Percentiles rank a stretch among this genome's conserved stretches.
Conservation (phyloP, 2,113 vertebrate species). For the Aegotheles bennettii region DNA sequence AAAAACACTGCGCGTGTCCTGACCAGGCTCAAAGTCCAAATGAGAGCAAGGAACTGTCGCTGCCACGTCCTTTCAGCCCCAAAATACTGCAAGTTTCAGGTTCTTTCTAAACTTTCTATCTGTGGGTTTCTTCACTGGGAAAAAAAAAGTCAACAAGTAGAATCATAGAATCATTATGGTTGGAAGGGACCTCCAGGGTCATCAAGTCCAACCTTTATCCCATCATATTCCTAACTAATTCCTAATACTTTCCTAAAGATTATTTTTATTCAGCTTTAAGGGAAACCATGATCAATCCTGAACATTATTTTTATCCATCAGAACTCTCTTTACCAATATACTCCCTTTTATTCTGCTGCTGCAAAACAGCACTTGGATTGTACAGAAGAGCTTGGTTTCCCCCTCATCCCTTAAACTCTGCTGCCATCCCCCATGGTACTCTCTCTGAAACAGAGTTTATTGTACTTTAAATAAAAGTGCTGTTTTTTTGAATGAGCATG, state of each 20-base stretch:
- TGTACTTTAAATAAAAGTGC: neutral
- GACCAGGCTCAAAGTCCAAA: neutral
- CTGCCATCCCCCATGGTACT: neutral
- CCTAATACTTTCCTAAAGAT: neutral
- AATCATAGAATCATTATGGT: too few relatives aligned
- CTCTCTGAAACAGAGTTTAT: neutral
- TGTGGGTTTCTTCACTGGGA: neutral
- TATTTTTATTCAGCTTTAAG: neutral
- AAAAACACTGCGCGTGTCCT: accelerated
- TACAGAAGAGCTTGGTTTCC: accelerated
- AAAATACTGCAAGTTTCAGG: accelerated
- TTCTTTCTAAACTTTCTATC: neutral
- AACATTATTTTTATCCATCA: neutral
- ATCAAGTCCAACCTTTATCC: too few relatives aligned
- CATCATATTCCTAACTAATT: too few relatives aligned
- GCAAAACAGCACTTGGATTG: neutral
- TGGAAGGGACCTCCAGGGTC: too few relatives aligned
- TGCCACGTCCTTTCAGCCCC: neutral
- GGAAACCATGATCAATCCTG: accelerated
- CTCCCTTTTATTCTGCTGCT: neutral
- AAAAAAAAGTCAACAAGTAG: neutral
- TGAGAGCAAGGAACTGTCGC: neutral
- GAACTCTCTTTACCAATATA: accelerated
- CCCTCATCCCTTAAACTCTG: too few relatives aligned
- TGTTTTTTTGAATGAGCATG: neutral